Percentiles rank a stretch among this genome's conserved stretches.
These are phyloP conservation scores for Eulemur macaco DNA, from an alignment of 2,113 vertebrate species.

Conservation along the genomic window DNA sequence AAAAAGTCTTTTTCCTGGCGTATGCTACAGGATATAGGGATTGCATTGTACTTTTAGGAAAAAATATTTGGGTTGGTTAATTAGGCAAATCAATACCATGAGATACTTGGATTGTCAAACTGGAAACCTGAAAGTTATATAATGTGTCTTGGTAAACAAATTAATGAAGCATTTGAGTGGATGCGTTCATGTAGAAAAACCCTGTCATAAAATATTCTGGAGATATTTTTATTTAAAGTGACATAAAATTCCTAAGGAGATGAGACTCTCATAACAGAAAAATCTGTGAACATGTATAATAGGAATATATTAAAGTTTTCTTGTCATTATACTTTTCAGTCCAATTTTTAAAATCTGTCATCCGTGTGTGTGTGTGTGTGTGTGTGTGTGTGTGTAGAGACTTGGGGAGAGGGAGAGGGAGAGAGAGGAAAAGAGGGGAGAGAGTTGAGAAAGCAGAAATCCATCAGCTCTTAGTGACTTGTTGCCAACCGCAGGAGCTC, in stretches of 20 bases:
- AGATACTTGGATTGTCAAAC: neutral
- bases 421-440: neutral
- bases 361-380: neutral
- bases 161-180: slow-evolving; percentile 17
- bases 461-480: neutral
- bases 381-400: neutral
- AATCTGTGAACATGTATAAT: neutral
- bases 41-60: neutral
- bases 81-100: neutral
- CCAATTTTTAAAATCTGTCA: neutral
- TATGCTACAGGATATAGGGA: neutral
- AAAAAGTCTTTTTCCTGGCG: neutral
- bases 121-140: neutral
- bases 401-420: neutral
- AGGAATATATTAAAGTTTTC: neutral
- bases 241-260: slow-evolving; percentile 35
- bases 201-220: slow-evolving; percentile 27
- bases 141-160: slow-evolving; percentile 25
- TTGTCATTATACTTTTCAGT: neutral
- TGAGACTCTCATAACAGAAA: neutral
- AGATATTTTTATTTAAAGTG: slow-evolving; percentile 54
- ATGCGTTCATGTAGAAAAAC: slow-evolving; percentile 20
- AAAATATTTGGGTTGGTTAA: neutral
- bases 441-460: neutral
- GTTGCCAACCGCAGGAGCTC: neutral